These are phyloP conservation scores for Neodiprion pinetum DNA, from an alignment of 1,140 invertebrate genomes.

Conservation along the genomic window DNA sequence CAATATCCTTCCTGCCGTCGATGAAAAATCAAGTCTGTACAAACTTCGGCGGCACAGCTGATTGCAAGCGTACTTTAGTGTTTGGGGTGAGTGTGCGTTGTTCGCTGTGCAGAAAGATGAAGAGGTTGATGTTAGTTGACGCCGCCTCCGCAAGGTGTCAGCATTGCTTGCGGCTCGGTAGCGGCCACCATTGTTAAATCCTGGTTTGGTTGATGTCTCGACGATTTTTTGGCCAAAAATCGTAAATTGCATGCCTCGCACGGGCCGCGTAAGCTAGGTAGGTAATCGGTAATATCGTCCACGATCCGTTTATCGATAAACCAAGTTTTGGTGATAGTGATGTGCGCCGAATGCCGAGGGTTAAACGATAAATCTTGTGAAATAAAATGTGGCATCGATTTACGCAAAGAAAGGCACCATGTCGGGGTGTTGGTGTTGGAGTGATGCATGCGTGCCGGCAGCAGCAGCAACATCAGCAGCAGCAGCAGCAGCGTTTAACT, in stretches of 20 bases:
- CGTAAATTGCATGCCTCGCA: constrained; percentile 42
- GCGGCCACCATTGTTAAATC: constrained; percentile 59
- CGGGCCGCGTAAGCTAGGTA: constrained; percentile 44
- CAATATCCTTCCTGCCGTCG: no score
- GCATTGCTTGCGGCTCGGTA: constrained; percentile 36
- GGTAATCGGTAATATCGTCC: constrained; percentile 28
- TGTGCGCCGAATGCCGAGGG: constrained; percentile 4
- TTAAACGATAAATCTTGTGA: constrained; percentile 34
- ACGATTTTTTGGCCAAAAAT: constrained; percentile 47
- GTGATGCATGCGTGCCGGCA: constrained; percentile 9
- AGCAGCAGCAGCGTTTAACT: background rate
- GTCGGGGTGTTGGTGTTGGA: constrained; percentile 31
- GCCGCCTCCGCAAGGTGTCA: constrained; percentile 49
- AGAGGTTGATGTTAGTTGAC: constrained; percentile 3
- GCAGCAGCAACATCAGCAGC: background rate
- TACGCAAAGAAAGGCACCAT: constrained; percentile 41
- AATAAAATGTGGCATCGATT: constrained; percentile 45
- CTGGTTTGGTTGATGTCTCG: constrained; percentile 56
- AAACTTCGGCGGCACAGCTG: no score
- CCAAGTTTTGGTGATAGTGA: background rate
- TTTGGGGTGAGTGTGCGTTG: background rate
- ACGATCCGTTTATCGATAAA: background rate
- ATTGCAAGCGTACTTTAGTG: no score
- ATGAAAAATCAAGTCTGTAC: no score
- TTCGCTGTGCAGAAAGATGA: background rate